Percentiles rank a stretch among this genome's conserved stretches.
Conservation (phyloP, 2,113 vertebrate species). For the Notothenia coriiceps region DNA sequence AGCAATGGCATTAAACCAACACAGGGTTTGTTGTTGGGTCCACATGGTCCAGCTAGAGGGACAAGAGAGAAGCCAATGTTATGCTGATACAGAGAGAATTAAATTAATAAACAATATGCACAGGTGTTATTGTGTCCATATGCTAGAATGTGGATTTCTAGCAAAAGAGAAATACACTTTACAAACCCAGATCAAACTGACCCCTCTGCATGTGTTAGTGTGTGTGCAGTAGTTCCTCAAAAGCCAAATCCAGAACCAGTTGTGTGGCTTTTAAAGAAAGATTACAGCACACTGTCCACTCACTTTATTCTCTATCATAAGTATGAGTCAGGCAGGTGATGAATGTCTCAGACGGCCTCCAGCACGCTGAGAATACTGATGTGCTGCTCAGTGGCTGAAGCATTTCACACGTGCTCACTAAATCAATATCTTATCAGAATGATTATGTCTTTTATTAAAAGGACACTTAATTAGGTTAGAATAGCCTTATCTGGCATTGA, state of each 20-base stretch:
- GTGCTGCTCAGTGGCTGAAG: slow-evolving; percentile 23
- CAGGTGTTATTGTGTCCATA: not conserved
- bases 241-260: slow-evolving; percentile 1
- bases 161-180: not conserved
- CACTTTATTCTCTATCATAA: not conserved
- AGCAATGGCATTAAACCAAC: slow-evolving; percentile 39
- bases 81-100: not conserved
- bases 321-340: slow-evolving; percentile 28
- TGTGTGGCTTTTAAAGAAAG: not conserved
- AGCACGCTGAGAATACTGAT: slow-evolving; percentile 45
- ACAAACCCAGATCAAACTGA: slow-evolving; percentile 4
- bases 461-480: slow-evolving; percentile 9
- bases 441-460: slow-evolving; percentile 8
- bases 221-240: slow-evolving; percentile 14
- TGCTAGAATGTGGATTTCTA: slow-evolving; percentile 2
- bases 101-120: slow-evolving; percentile 6
- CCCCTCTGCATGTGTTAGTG: not conserved
- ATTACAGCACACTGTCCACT: slow-evolving; percentile 12
- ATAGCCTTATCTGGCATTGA: not conserved
- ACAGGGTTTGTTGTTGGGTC: slow-evolving; percentile 12
- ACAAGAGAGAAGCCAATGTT: slow-evolving; percentile 13
- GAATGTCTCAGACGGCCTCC: slow-evolving; percentile 30
- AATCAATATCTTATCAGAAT: slow-evolving; percentile 38
- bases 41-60: not conserved
- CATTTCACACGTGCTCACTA: slow-evolving; percentile 17